These are phyloP conservation scores for Cheumatopsyche charites DNA, from an alignment of 1,140 invertebrate genomes.

Conservation along the genomic window DNA sequence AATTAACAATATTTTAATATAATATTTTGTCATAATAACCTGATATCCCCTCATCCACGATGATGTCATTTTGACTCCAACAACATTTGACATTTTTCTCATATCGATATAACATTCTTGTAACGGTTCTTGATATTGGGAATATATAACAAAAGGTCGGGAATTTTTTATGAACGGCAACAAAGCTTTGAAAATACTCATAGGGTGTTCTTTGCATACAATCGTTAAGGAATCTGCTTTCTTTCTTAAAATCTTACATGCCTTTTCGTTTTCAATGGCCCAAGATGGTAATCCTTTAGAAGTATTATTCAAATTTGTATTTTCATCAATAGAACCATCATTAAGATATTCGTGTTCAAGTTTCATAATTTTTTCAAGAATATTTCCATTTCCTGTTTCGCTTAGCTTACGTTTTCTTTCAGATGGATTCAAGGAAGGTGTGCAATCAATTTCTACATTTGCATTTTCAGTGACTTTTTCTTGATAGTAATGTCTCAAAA, in stretches of 20 bases:
- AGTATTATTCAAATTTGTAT: constrained; percentile 2
- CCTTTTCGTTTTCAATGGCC: constrained; percentile 69
- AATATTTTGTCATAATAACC: constrained; percentile 58
- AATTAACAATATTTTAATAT: constrained; percentile 15
- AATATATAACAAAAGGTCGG: constrained; percentile 84
- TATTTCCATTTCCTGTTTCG: background rate
- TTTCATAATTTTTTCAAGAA: background rate
- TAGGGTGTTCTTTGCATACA: constrained; percentile 82
- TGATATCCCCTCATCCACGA: constrained; percentile 91
- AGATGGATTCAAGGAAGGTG: background rate
- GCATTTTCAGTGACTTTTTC: constrained; percentile 53
- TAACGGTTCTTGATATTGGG: constrained; percentile 77
- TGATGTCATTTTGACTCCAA: constrained; percentile 78
- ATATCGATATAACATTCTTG: constrained; percentile 79
- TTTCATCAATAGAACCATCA: background rate
- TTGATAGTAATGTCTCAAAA: constrained; percentile 70
- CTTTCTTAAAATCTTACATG: constrained; percentile 62
- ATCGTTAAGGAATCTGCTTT: constrained; percentile 83
- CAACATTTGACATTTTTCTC: constrained; percentile 71
- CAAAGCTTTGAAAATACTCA: constrained; percentile 76
- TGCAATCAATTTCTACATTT: constrained; percentile 44
- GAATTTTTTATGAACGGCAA: constrained; percentile 77
- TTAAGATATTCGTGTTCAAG: background rate
- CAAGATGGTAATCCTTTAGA: constrained; percentile 58
- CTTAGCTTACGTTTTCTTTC: background rate